Percentiles rank a stretch among this genome's conserved stretches.
Conservation (phyloP, 2,888 invertebrate species). For the Tridacna crocea region DNA sequence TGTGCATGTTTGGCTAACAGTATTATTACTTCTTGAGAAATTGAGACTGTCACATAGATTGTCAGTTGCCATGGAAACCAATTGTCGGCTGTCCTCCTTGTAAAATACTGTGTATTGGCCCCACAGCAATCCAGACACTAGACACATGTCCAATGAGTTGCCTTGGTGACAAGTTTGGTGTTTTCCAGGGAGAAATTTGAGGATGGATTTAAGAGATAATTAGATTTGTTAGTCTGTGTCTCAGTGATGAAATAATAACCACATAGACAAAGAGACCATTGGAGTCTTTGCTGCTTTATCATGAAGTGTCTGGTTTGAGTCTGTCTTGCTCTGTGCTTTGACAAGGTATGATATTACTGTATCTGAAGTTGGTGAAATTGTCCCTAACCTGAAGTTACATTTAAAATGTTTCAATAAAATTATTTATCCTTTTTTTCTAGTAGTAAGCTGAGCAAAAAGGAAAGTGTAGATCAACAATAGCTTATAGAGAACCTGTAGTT, state of each 20-base stretch:
- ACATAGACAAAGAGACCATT: no score
- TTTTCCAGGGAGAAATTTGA: constrained; percentile 7
- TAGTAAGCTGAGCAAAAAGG: no score
- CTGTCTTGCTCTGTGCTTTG: no score
- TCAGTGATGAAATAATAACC: background rate
- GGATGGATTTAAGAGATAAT: constrained; percentile 3
- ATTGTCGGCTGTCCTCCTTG: constrained; percentile 14
- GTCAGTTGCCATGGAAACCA: constrained; percentile 22
- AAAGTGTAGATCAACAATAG: no score
- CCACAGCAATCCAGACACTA: constrained; percentile 12
- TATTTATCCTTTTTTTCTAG: no score
- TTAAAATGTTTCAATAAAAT: no score
- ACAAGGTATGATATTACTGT: no score
- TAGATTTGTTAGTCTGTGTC: background rate
- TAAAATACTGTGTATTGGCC: constrained; percentile 11
- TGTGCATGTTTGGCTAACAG: constrained; percentile 1
- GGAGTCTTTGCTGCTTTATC: no score
- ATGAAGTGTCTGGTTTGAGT: no score
- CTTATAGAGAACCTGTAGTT: no score
- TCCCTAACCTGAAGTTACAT: no score
- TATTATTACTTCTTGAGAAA: constrained; percentile 17
- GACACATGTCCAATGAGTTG: constrained; percentile 9
- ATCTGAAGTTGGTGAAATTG: no score
- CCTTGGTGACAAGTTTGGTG: constrained; percentile 10
- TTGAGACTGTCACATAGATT: constrained; percentile 23